These are phyloP conservation scores for Alectura lathami DNA, from an alignment of 2,113 vertebrate species.

Conservation along the genomic window DNA sequence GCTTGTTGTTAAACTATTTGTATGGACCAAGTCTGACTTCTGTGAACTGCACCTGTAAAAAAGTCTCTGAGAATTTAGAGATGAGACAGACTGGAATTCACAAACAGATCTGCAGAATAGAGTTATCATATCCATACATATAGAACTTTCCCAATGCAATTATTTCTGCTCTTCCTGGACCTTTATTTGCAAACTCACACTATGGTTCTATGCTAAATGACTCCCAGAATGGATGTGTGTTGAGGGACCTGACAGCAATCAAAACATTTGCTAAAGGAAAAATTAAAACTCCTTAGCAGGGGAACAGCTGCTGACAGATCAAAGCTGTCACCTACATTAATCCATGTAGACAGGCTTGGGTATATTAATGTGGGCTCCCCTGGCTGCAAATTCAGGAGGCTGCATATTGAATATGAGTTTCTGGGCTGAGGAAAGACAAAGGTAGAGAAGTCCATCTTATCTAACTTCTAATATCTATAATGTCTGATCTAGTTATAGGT, in stretches of 20 bases:
- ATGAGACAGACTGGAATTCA: background rate
- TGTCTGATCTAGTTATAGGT: background rate
- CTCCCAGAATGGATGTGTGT: background rate
- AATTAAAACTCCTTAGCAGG: background rate
- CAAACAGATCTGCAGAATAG: background rate
- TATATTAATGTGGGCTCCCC: background rate
- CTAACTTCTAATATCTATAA: background rate
- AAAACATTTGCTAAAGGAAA: conserved; percentile 2
- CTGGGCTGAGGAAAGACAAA: background rate
- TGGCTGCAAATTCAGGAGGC: background rate
- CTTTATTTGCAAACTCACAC: background rate
- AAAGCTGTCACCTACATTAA: background rate
- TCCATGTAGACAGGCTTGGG: background rate
- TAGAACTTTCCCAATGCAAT: background rate
- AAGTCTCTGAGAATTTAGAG: background rate
- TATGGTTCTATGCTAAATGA: background rate
- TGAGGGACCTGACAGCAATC: background rate
- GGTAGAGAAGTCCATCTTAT: background rate
- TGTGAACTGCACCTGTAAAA: background rate
- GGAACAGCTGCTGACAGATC: background rate
- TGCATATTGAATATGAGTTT: background rate
- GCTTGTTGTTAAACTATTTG: background rate
- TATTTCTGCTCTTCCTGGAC: background rate
- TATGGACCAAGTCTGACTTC: background rate
- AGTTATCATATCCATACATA: rapidly evolving